Evolutionary conservation across 2,888 invertebrate species (phyloP).

Genomic region (Sarcophaga rosellei): DNA sequence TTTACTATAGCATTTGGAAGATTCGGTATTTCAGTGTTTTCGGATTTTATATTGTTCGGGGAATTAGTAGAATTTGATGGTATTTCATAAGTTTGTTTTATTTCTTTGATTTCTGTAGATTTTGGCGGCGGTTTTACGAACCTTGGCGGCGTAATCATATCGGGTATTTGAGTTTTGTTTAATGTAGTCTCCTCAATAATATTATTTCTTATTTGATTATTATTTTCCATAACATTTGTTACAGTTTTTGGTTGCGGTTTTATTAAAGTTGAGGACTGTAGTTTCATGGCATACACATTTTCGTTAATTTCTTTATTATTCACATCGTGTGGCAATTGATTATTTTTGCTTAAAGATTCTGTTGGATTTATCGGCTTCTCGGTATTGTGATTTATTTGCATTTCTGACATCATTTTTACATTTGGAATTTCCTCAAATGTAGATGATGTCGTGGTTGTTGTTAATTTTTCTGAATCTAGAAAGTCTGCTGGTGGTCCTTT

Average conservation of each 20-base stretch:
- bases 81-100: background rate
- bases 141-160: conserved; percentile 8
- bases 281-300: background rate
- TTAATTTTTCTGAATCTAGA: conserved; percentile 38
- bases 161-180: background rate
- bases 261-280: background rate
- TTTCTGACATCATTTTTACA: conserved; percentile 24
- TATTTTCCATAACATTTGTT: background rate
- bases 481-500: conserved; percentile 36
- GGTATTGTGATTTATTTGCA: background rate
- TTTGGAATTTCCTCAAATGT: conserved; percentile 76
- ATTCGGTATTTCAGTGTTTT: background rate
- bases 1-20: background rate
- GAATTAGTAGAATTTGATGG: background rate
- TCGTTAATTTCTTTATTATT: conserved; percentile 15
- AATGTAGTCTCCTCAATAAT: background rate
- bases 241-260: background rate
- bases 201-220: conserved; percentile 11
- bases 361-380: conserved; percentile 16
- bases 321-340: background rate
- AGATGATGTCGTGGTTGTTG: conserved; percentile 69
- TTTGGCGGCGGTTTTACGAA: background rate
- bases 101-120: background rate
- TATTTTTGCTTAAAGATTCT: conserved; percentile 54
- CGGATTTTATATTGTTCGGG: background rate